Percentiles rank a stretch among this genome's conserved stretches.
Evolutionary conservation across 2,888 invertebrate genomes (phyloP).

Genomic region (Hydrotaea cyrtoneurina): DNA sequence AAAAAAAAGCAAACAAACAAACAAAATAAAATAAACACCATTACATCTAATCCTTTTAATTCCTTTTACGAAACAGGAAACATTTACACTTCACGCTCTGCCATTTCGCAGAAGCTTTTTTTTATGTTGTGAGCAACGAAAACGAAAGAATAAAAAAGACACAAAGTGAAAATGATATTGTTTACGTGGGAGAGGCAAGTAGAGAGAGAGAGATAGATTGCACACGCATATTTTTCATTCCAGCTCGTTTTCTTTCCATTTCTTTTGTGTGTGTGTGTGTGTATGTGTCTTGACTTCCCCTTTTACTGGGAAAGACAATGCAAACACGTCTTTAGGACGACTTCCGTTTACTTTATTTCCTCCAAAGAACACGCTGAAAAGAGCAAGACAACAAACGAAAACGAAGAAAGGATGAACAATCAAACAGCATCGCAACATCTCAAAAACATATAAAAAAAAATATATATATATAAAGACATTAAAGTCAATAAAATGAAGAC

Average conservation of each 20-base stretch:
- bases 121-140: neutral
- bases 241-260: neutral
- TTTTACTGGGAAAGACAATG: slow-evolving; percentile 50
- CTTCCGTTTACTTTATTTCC: slow-evolving; percentile 47
- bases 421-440: neutral
- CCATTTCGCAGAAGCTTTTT: neutral
- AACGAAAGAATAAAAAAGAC: neutral
- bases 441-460: slow-evolving; percentile 42
- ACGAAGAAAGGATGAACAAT: neutral
- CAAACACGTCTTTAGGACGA: slow-evolving; percentile 54
- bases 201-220: slow-evolving; percentile 16
- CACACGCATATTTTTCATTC: neutral
- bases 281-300: too few relatives aligned
- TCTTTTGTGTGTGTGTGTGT: neutral
- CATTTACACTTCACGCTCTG: slow-evolving; percentile 28
- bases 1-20: neutral
- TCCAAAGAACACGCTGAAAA: neutral
- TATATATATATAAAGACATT: slow-evolving; percentile 58
- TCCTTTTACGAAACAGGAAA: slow-evolving; percentile 29
- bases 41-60: slow-evolving; percentile 29
- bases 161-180: slow-evolving; percentile 61
- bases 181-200: slow-evolving; percentile 41
- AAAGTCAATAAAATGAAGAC: slow-evolving; percentile 41
- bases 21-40: slow-evolving; percentile 13
- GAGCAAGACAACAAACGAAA: slow-evolving; percentile 1